Percentiles rank a stretch among this genome's conserved stretches.
Conservation (phyloP, 2,113 vertebrate species). For the Corythornis cristatus region DNA sequence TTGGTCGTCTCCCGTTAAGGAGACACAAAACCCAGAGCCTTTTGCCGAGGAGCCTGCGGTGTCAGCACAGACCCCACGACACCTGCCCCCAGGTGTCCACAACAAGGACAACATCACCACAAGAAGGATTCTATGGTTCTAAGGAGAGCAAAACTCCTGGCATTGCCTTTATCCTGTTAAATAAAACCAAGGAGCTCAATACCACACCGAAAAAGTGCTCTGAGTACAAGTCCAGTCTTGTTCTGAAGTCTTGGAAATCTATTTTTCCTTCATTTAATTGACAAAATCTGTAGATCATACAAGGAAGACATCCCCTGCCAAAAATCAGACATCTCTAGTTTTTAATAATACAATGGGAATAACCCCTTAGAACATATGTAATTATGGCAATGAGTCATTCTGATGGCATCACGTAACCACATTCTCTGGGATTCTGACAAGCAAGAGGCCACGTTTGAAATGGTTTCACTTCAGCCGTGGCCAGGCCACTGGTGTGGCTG, state of each 20-base stretch:
- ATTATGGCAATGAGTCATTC: constrained; percentile 64
- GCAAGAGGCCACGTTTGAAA: not conserved
- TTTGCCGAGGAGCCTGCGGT: not conserved
- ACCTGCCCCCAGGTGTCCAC: too few relatives aligned
- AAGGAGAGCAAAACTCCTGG: not conserved
- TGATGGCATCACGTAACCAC: constrained; percentile 5
- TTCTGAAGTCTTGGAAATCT: constrained; percentile 42
- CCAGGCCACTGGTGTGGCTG: not conserved
- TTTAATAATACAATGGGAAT: constrained; percentile 66
- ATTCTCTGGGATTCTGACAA: not conserved
- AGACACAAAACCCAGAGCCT: not conserved
- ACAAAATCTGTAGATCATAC: constrained; percentile 62
- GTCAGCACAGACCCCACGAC: too few relatives aligned
- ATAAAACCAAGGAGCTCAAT: not conserved
- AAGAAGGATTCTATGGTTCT: too few relatives aligned
- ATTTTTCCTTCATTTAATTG: constrained; percentile 55
- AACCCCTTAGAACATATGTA: constrained; percentile 56
- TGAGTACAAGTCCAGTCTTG: constrained; percentile 4
- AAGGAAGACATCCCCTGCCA: constrained; percentile 47
- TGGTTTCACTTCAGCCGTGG: not conserved
- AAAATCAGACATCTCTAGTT: constrained; percentile 44
- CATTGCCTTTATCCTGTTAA: not conserved
- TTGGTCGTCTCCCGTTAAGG: not conserved
- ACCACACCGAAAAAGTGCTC: not conserved
- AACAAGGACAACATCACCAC: too few relatives aligned